phyloP scores from a whole-genome alignment of 2,113 vertebrate species.

The Paratilapia polleni region DNA sequence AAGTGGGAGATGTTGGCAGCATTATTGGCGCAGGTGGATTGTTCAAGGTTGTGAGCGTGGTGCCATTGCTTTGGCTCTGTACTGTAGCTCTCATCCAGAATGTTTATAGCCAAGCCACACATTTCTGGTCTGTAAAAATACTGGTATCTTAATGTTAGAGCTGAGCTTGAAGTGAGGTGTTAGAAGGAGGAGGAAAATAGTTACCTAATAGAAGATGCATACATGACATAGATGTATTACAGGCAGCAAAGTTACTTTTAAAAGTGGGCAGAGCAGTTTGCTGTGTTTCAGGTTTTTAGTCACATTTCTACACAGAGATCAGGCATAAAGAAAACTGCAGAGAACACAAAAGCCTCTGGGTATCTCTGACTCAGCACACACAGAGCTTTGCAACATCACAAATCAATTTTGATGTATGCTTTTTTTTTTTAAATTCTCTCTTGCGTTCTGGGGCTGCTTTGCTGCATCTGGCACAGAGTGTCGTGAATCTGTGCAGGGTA shows the following conservation, averaged over 20 bases:
- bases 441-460: too few species aligned
- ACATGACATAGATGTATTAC: neutral
- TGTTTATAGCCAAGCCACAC: neutral
- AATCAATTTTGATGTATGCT: neutral
- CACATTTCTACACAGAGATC: neutral
- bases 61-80: neutral
- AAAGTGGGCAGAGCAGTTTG: neutral
- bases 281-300: neutral
- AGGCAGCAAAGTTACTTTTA: neutral
- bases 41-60: neutral
- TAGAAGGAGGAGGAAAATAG: neutral
- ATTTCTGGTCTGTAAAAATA: neutral
- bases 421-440: neutral
- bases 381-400: neutral
- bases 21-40: neutral
- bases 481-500: too few species aligned
- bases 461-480: too few species aligned
- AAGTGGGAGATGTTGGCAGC: conserved; percentile 2
- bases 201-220: neutral
- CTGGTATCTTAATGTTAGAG: neutral
- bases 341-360: too few species aligned
- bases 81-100: neutral
- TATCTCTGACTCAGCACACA: neutral
- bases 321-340: neutral
- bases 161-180: neutral